A percentile compares a stretch with the other conserved stretches of the same genome.
phyloP scores from a whole-genome alignment of 2,888 invertebrate species.

The Capitulum mitella region DNA sequence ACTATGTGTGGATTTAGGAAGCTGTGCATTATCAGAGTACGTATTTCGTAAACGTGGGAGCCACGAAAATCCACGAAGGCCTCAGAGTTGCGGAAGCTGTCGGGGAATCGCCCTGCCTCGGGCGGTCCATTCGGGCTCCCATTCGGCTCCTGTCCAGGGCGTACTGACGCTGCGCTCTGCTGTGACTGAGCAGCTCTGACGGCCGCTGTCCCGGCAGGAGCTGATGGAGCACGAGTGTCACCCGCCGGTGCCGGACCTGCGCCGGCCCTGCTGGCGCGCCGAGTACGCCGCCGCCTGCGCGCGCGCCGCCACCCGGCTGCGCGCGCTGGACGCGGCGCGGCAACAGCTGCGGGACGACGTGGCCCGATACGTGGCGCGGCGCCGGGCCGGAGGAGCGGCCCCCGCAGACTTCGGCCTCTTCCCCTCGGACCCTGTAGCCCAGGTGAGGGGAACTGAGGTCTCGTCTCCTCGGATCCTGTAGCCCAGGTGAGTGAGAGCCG shows the following conservation, averaged over 20 bases:
- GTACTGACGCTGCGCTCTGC: too few relatives aligned
- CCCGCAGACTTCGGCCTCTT: constrained; percentile 1
- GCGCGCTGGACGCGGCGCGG: background rate
- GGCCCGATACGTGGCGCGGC: background rate
- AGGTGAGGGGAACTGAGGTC: background rate
- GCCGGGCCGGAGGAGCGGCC: background rate
- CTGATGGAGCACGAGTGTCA: background rate
- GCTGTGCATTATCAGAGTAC: too few relatives aligned
- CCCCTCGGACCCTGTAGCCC: background rate
- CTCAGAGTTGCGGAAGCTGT: too few relatives aligned
- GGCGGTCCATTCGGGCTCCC: too few relatives aligned
- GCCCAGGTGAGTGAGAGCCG: background rate
- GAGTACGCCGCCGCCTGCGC: background rate
- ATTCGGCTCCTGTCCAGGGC: too few relatives aligned
- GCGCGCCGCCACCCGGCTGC: background rate
- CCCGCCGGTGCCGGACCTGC: background rate
- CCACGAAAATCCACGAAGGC: too few relatives aligned
- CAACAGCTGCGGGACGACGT: background rate
- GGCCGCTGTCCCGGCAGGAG: background rate
- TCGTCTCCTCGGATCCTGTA: background rate
- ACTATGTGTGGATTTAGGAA: too few relatives aligned
- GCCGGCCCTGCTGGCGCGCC: background rate
- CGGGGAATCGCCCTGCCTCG: too few relatives aligned
- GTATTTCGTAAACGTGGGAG: too few relatives aligned
- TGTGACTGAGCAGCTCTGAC: too few relatives aligned